Percentiles rank a stretch among this genome's conserved stretches.
Conservation (phyloP, 2,113 vertebrate genomes). For the Percina caprodes region DNA sequence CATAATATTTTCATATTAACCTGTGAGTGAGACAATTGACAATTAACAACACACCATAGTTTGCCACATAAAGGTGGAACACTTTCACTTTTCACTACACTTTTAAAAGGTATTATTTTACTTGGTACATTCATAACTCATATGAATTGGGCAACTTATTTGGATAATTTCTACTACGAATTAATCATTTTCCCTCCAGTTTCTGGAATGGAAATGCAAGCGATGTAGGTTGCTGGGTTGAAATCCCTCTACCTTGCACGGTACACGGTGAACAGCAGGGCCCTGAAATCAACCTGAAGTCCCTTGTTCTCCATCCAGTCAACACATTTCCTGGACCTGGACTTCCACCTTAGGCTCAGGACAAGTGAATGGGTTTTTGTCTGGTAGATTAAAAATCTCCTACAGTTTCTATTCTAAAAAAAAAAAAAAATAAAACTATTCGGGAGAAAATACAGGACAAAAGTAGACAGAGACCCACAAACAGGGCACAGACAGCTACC, state of each 20-base stretch:
- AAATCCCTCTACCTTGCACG: slow-evolving; percentile 21
- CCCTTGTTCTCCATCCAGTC: slow-evolving; percentile 18
- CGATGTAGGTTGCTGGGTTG: neutral
- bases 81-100: no score
- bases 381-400: neutral
- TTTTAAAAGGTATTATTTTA: neutral
- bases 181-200: neutral
- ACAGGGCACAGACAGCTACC: neutral
- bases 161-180: neutral
- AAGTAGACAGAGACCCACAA: neutral
- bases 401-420: neutral
- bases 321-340: neutral
- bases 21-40: neutral
- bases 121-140: neutral
- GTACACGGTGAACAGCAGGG: slow-evolving; percentile 47
- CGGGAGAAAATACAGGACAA: neutral
- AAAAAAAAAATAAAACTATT: neutral
- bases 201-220: neutral
- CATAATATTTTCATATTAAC: neutral
- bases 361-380: slow-evolving; percentile 23
- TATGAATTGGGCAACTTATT: neutral
- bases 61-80: neutral
- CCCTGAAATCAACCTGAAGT: slow-evolving; percentile 49
- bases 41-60: neutral
- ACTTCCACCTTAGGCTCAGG: slow-evolving; percentile 58